phyloP scores from a whole-genome alignment of 2,113 vertebrate genomes.

The Brachyhypopomus occidentalis region DNA sequence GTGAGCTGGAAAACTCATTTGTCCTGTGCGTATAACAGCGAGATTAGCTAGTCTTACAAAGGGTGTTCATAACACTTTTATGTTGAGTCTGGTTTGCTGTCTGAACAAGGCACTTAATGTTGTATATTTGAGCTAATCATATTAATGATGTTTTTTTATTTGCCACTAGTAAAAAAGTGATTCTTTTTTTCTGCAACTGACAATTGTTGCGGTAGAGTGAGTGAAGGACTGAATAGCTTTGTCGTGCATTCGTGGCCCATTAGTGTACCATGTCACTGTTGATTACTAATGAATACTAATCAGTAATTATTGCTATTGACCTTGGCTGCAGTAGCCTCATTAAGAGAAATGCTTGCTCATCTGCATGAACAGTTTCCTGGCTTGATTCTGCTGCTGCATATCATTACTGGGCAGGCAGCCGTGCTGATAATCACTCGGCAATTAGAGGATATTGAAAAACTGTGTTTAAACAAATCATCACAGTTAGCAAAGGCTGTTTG shows the following conservation, averaged over 20 bases:
- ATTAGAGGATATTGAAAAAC: no score
- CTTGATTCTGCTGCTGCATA: background rate
- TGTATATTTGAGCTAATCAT: no score
- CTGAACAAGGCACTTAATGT: no score
- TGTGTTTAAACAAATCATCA: no score
- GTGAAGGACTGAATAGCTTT: background rate
- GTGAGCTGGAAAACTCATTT: background rate
- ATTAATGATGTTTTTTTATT: no score
- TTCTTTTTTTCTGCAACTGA: no score
- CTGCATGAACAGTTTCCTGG: background rate
- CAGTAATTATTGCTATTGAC: slow-evolving; percentile 31
- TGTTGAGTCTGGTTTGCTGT: background rate
- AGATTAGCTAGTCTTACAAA: background rate
- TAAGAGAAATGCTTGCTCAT: slow-evolving; percentile 2
- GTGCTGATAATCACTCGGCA: no score
- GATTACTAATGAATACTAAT: slow-evolving; percentile 19
- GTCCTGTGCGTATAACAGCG: background rate
- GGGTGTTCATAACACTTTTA: background rate
- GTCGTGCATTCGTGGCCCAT: background rate
- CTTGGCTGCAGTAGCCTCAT: slow-evolving; percentile 10
- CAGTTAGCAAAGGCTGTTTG: no score
- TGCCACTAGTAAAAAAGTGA: no score
- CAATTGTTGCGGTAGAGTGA: no score
- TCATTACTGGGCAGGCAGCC: background rate
- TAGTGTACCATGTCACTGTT: background rate